Evolutionary conservation across 2,888 invertebrate species (phyloP).

Genomic region (Tachina lurida): DNA sequence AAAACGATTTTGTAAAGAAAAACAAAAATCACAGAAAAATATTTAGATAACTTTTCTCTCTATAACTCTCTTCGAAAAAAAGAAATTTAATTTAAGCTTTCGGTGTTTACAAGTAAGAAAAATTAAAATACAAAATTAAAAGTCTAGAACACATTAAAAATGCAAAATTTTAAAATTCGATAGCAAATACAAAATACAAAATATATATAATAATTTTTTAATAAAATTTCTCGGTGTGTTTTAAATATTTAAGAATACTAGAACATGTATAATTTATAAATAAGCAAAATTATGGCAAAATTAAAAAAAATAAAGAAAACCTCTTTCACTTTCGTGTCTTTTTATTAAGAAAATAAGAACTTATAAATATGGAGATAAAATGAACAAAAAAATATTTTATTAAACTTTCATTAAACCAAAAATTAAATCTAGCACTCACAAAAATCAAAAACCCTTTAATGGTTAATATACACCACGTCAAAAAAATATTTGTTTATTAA

Average conservation of each 20-base stretch:
- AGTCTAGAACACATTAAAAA: conserved; percentile 75
- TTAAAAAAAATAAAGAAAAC: conserved; percentile 76
- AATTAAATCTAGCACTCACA: conserved; percentile 62
- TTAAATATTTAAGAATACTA: conserved; percentile 70
- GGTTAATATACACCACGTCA: conserved; percentile 54
- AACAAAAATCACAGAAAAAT: conserved; percentile 63
- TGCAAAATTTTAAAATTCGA: conserved; percentile 78
- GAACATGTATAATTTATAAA: conserved; percentile 68
- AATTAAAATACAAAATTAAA: conserved; percentile 71
- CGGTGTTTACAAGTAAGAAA: conserved; percentile 80
- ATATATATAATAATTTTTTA: conserved; percentile 68
- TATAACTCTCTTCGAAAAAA: conserved; percentile 49
- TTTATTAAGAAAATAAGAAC: conserved; percentile 76
- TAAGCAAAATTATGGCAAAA: conserved; percentile 72
- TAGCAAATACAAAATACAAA: conserved; percentile 74
- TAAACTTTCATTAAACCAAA: conserved; percentile 61
- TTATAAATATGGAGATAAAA: conserved; percentile 70
- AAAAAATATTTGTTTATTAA: conserved; percentile 29
- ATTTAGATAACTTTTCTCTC: conserved; percentile 64
- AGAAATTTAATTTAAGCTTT: conserved; percentile 83
- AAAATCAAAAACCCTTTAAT: conserved; percentile 9
- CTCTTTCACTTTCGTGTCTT: conserved; percentile 83
- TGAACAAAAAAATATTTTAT: conserved; percentile 55
- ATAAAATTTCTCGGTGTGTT: conserved; percentile 70
- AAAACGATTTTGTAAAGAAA: conserved; percentile 72